Conservation (phyloP, 1,140 invertebrate species). For the Drosophila lacertosa region DNA sequence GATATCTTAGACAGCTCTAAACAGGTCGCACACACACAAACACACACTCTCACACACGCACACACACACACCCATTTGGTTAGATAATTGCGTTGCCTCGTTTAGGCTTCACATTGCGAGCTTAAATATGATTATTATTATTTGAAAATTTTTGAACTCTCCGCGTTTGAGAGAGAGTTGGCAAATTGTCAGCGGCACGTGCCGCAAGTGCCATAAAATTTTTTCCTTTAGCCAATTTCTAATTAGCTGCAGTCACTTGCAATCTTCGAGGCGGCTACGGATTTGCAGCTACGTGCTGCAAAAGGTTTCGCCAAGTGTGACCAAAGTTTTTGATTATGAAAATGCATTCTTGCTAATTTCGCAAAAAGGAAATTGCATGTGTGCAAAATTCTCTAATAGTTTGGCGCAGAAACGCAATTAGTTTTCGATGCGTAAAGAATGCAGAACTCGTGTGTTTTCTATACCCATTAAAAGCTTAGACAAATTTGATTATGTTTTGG, state of each 20-base stretch:
- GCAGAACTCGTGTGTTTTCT: too few relatives aligned
- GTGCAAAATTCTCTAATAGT: slow-evolving; percentile 10
- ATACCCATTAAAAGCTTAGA: too few relatives aligned
- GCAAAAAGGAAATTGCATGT: slow-evolving; percentile 25
- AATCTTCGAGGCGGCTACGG: slow-evolving; percentile 21
- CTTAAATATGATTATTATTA: slow-evolving; percentile 27
- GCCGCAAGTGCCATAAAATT: slow-evolving; percentile 41
- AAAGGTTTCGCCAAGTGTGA: slow-evolving; percentile 12
- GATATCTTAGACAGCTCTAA: slow-evolving; percentile 24
- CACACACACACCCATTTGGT: slow-evolving; percentile 4
- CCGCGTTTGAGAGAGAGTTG: slow-evolving; percentile 16
- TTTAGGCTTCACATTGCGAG: slow-evolving; percentile 9
- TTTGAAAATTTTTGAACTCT: background rate
- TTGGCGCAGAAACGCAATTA: background rate
- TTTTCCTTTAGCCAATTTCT: slow-evolving; percentile 41
- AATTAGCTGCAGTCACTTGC: slow-evolving; percentile 47
- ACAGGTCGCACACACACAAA: slow-evolving; percentile 6
- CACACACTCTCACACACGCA: background rate
- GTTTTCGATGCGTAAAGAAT: too few relatives aligned
- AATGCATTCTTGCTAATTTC: slow-evolving; percentile 25
- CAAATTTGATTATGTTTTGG: too few relatives aligned
- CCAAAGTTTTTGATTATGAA: slow-evolving; percentile 30
- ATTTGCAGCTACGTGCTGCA: slow-evolving; percentile 34
- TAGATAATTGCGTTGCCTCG: slow-evolving; percentile 27
- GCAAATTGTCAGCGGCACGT: slow-evolving; percentile 35